Conservation (phyloP, 2,797 vertebrate genomes). For the Poecile montanus region DNA sequence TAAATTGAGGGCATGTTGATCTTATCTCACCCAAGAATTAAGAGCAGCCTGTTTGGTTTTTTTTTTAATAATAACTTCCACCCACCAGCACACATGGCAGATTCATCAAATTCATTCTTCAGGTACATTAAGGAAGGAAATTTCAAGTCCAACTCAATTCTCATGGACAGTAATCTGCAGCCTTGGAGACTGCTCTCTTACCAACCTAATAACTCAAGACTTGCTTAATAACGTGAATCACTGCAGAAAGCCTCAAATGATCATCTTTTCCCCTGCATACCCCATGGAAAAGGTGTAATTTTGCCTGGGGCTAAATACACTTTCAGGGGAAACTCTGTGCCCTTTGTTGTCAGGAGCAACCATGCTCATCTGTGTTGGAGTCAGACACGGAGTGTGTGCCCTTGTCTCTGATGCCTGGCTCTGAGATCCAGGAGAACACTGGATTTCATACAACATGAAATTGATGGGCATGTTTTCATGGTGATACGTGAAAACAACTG, state of each 20-base stretch:
- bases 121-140: neutral
- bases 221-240: conserved; percentile 47
- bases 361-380: neutral
- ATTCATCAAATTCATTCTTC: conserved; percentile 39
- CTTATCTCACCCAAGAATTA: conserved; percentile 2
- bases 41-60: neutral
- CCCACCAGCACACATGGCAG: neutral
- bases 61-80: conserved; percentile 47
- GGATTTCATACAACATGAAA: no score
- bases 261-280: conserved; percentile 1
- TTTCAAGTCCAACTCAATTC: conserved; percentile 22
- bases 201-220: conserved; percentile 47
- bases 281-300: conserved; percentile 21
- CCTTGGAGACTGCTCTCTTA: conserved; percentile 34
- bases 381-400: no score
- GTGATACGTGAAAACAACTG: no score
- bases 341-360: conserved; percentile 51
- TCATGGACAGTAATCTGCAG: conserved; percentile 38
- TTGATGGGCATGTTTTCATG: no score
- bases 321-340: neutral
- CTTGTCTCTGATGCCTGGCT: no score
- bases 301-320: neutral
- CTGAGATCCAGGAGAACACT: no score
- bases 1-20: conserved; percentile 8
- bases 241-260: conserved; percentile 43